Evolutionary conservation across 2,888 invertebrate genomes (phyloP).

Genomic region (Campopleginae sp.): DNA sequence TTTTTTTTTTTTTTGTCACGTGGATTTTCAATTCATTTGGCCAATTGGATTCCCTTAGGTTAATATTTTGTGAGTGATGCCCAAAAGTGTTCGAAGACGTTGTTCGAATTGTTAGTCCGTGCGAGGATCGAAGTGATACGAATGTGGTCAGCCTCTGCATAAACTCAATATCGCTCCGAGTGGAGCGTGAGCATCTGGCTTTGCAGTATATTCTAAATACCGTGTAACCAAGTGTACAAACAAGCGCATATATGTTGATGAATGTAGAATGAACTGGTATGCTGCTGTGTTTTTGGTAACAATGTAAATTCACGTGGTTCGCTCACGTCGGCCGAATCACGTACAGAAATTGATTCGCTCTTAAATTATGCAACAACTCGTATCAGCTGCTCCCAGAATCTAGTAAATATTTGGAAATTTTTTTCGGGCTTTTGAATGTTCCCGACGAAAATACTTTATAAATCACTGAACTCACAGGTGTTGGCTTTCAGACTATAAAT

Average conservation of each 20-base stretch:
- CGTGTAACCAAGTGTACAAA: slow-evolving; percentile 22
- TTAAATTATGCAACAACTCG: slow-evolving; percentile 22
- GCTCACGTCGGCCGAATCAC: slow-evolving; percentile 34
- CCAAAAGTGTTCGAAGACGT: background rate
- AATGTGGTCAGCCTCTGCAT: slow-evolving; percentile 45
- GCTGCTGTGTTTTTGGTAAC: slow-evolving; percentile 19
- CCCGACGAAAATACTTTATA: background rate
- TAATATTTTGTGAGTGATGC: background rate
- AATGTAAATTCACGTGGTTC: slow-evolving; percentile 35
- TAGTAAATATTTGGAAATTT: too few species aligned
- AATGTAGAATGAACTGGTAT: background rate
- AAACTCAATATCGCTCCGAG: slow-evolving; percentile 45
- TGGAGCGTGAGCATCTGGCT: slow-evolving; percentile 20
- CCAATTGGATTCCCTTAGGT: background rate
- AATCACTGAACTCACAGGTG: background rate
- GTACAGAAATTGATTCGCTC: slow-evolving; percentile 43
- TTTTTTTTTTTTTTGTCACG: background rate
- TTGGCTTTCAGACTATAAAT: background rate
- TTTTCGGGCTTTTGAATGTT: too few species aligned
- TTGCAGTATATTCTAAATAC: slow-evolving; percentile 9
- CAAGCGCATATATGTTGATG: background rate
- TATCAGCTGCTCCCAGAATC: background rate
- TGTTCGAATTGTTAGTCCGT: background rate
- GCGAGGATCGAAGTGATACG: background rate
- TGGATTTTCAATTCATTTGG: background rate